phyloP scores from a whole-genome alignment of 2,113 vertebrate species.

The Microcebus tavaratra region DNA sequence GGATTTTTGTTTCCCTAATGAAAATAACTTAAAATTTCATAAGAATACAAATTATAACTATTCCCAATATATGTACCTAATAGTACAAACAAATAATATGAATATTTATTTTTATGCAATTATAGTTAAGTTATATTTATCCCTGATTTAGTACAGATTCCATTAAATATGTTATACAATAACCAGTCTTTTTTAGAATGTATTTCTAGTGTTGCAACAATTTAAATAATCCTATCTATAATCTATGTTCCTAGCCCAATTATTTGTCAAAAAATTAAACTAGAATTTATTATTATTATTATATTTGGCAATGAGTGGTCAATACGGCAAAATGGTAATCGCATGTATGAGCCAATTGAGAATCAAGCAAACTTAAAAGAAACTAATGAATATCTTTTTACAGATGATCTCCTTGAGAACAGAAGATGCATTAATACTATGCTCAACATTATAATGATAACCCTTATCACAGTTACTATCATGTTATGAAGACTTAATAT shows the following conservation, averaged over 20 bases:
- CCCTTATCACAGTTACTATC: not conserved
- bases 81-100: not conserved
- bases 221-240: not conserved
- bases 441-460: not conserved
- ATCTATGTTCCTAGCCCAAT: not conserved
- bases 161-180: not conserved
- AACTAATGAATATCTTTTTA: not conserved
- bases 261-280: not conserved
- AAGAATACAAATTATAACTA: not conserved
- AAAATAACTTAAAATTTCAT: conserved; percentile 5
- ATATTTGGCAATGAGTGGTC: not conserved
- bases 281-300: not conserved
- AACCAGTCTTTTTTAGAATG: not conserved
- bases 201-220: not conserved
- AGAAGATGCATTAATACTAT: not conserved
- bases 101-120: not conserved
- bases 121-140: not conserved
- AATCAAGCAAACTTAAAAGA: not conserved
- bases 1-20: not conserved
- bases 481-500: not conserved
- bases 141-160: not conserved
- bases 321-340: not conserved
- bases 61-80: not conserved
- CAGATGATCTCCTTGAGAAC: not conserved
- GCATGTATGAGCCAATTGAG: not conserved